These are phyloP conservation scores for Acanthurus lineatus DNA, from an alignment of 2,797 vertebrate genomes.

Conservation along the genomic window DNA sequence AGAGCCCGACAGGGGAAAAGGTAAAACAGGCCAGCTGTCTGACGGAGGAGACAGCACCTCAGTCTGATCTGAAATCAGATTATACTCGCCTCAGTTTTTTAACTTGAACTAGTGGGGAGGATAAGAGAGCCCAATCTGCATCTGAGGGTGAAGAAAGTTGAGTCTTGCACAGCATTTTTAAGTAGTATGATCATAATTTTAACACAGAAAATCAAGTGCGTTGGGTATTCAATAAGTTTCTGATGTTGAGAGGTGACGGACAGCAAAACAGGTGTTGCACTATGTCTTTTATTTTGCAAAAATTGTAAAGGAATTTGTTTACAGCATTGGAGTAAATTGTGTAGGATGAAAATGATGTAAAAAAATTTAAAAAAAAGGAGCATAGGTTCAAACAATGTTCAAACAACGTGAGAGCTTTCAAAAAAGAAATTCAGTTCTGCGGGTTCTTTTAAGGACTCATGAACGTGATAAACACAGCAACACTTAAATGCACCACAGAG, in stretches of 20 bases:
- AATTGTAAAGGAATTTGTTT: neutral
- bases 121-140: conserved; percentile 47
- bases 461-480: neutral
- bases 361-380: too few relatives aligned
- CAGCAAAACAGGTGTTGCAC: neutral
- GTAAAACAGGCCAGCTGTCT: conserved; percentile 78
- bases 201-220: neutral
- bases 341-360: too few relatives aligned
- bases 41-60: conserved; percentile 67
- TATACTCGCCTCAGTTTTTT: conserved; percentile 63
- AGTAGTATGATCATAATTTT: conserved; percentile 6
- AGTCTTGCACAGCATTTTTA: neutral
- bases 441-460: neutral
- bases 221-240: neutral
- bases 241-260: neutral
- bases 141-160: conserved; percentile 31
- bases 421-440: neutral
- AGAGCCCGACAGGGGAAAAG: conserved; percentile 78
- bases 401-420: neutral
- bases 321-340: neutral
- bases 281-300: conserved; percentile 3
- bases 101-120: conserved; percentile 36
- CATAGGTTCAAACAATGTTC: too few relatives aligned
- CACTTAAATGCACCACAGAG: neutral
- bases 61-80: conserved; percentile 74